phyloP scores from a whole-genome alignment of 2,888 invertebrate species.

The Meta bourneti region DNA sequence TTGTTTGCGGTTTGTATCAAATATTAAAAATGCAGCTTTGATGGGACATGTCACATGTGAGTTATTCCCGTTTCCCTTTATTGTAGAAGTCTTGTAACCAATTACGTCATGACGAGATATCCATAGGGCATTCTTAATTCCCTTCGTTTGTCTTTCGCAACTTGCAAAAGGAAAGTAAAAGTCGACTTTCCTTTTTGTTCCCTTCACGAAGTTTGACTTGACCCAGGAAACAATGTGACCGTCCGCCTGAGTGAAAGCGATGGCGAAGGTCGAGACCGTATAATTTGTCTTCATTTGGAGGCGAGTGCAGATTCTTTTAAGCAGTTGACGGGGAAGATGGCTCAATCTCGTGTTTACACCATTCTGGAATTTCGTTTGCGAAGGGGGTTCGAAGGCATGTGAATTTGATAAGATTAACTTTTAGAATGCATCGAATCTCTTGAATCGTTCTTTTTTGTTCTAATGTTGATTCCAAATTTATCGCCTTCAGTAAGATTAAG shows the following conservation, averaged over 20 bases:
- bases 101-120: not conserved
- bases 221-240: not conserved
- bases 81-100: not conserved
- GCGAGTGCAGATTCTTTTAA: not conserved
- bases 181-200: not conserved
- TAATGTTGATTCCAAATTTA: too few relatives aligned
- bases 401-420: too few relatives aligned
- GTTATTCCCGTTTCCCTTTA: not conserved
- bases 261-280: not conserved
- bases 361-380: too few relatives aligned
- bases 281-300: not conserved
- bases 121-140: not conserved
- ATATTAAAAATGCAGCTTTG: not conserved
- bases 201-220: not conserved
- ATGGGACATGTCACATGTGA: not conserved
- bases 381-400: too few relatives aligned
- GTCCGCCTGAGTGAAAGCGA: not conserved
- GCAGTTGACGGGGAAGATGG: not conserved
- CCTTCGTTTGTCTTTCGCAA: not conserved
- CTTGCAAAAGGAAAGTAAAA: not conserved
- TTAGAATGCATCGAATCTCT: too few relatives aligned
- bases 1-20: not conserved
- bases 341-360: not conserved
- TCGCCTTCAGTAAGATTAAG: too few relatives aligned
- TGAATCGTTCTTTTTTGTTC: too few relatives aligned